Percentiles rank a stretch among this genome's conserved stretches.
These are phyloP conservation scores for Lonchura striata DNA, from an alignment of 2,113 vertebrate genomes.

Conservation along the genomic window DNA sequence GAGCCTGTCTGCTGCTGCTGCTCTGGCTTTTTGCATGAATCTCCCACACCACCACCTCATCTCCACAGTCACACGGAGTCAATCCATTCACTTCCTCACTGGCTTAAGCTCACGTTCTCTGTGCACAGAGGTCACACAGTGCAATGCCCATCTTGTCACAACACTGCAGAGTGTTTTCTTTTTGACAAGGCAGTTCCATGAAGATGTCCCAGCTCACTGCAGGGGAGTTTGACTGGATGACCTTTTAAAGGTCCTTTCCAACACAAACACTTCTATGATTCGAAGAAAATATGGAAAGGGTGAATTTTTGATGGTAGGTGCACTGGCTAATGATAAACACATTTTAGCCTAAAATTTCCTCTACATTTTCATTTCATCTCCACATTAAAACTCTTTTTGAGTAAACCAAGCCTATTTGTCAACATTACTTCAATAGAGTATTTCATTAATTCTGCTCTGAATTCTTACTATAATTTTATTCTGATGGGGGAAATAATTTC, in stretches of 20 bases:
- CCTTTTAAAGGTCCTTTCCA: not conserved
- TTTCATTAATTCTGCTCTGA: not conserved
- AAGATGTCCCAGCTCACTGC: not conserved
- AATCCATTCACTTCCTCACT: not conserved
- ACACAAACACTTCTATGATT: not conserved
- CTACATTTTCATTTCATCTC: not conserved
- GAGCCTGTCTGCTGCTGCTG: not conserved
- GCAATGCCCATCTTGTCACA: not conserved
- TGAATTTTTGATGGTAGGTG: not conserved
- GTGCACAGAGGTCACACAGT: fast-evolving
- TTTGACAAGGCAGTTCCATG: not conserved
- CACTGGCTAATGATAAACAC: fast-evolving
- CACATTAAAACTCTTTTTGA: not conserved
- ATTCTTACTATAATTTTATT: not conserved
- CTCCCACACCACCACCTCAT: fast-evolving
- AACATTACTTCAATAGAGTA: not conserved
- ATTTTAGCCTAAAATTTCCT: fast-evolving
- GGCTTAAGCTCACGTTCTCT: fast-evolving
- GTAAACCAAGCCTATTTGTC: not conserved
- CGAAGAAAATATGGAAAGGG: not conserved
- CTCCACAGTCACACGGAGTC: not conserved
- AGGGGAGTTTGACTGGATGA: not conserved
- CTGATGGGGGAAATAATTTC: not conserved
- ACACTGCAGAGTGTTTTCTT: fast-evolving
- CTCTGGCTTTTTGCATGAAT: not conserved